Conservation (phyloP, 2,113 vertebrate species). For the Onychostruthus taczanowskii region DNA sequence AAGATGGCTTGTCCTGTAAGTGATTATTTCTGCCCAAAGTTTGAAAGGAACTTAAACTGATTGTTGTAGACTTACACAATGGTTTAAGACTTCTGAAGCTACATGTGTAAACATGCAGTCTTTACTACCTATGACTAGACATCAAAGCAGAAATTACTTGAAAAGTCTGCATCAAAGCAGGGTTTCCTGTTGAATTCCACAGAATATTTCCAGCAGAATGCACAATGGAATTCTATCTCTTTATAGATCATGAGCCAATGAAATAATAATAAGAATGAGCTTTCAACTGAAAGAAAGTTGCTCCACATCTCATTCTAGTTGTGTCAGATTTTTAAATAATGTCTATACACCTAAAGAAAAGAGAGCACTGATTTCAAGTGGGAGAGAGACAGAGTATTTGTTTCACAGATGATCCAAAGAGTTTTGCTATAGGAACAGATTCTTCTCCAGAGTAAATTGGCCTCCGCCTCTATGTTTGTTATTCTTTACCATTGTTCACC, state of each 20-base stretch:
- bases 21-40: background rate
- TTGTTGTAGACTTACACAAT: background rate
- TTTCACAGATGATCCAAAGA: background rate
- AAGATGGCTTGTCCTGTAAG: background rate
- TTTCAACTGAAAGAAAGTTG: background rate
- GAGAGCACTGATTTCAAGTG: background rate
- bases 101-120: background rate
- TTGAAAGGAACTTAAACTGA: background rate
- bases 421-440: background rate
- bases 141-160: background rate
- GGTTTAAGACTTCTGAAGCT: background rate
- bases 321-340: background rate
- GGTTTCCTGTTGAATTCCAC: background rate
- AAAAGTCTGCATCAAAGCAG: background rate
- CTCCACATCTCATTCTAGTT: background rate
- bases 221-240: background rate
- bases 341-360: background rate
- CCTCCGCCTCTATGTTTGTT: rapidly evolving
- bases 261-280: background rate
- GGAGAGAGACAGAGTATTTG: background rate
- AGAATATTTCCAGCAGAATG: background rate
- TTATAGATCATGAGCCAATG: background rate
- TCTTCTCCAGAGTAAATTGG: background rate
- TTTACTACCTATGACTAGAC: background rate
- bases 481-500: background rate